Evolutionary conservation across 2,113 vertebrate genomes (phyloP).

Genomic region (Abramis brama): DNA sequence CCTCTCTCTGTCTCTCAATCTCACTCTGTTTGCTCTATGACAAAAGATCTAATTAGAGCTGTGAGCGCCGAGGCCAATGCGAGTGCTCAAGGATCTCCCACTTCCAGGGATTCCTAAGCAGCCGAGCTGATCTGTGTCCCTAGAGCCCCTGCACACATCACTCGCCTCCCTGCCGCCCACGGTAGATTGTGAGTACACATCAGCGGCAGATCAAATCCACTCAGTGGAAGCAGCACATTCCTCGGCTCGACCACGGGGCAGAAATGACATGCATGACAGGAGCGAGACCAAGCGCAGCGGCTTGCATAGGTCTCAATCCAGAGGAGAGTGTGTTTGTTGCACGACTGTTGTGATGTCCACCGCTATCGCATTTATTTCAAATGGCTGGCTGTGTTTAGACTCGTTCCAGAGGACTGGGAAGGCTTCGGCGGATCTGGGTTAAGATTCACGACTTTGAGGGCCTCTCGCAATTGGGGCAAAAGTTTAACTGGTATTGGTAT

Average conservation of each 20-base stretch:
- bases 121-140: constrained; percentile 37
- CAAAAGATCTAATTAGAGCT: constrained; percentile 62
- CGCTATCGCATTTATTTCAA: not conserved
- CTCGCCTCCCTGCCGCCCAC: constrained; percentile 11
- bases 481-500: constrained; percentile 31
- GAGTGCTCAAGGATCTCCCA: constrained; percentile 20
- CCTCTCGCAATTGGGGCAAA: constrained; percentile 28
- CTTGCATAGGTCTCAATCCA: constrained; percentile 1
- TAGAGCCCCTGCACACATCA: constrained; percentile 28
- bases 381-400: not conserved
- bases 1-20: constrained; percentile 10
- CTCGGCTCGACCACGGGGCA: not conserved
- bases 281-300: not conserved
- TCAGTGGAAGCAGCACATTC: constrained; percentile 33
- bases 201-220: constrained; percentile 46
- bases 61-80: constrained; percentile 40
- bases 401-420: not conserved
- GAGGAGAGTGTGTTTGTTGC: not conserved
- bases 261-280: constrained; percentile 18
- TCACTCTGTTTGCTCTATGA: constrained; percentile 38
- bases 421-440: not conserved
- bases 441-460: constrained; percentile 28
- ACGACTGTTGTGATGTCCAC: not conserved
- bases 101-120: constrained; percentile 48
- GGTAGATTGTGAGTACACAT: constrained; percentile 44